Evolutionary conservation across 2,888 invertebrate species (phyloP), one percentile per base, ranked within the genome.

Genomic region (Troides oblongomaculatus): DNA sequence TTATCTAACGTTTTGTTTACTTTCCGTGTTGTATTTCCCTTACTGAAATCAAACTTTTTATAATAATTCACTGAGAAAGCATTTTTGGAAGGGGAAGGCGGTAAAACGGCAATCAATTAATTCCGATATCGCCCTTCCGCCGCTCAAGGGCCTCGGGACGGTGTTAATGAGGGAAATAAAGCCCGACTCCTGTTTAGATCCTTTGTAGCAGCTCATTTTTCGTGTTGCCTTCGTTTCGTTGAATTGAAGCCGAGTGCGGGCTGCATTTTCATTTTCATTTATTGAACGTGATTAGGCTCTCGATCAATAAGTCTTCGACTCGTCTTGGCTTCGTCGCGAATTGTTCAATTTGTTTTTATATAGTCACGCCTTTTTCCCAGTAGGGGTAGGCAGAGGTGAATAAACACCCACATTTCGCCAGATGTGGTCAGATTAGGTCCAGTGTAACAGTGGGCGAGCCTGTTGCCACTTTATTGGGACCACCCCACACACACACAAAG

Each of bases 51-150:
- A 17, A 53, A 46, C 43, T 43, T 46, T 67, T 57, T 62, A 10
- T n/a, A 57, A 57, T 68, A 50, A 63, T 63, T 68, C 58, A 23
- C 21, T 59, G 50, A 63, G 30, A 43, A 67, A 63, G 58, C 63
- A 53, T 12, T 46, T 50, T 57, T 23, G n/a, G 17, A 59, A 68
- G 21, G 46, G 58, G n/a, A 39, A 50, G 58, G 25, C 63, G 62
- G 46, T 56, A 57, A 65, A 61, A 65, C 50, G 62, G 50, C 65
- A 66, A 65, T 69, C 69, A 69, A 69, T 66, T 69, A 69, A 64
- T 56, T 61, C 58, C 46, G 39, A 69, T 65, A 69, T 61, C 39
- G 69, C 56, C 64, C n/a, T 61, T 43, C 64, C 43, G 25, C 56
- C 60, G 63, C 36, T 39, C 5, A 61, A 64, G 56, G 43, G 64